These are phyloP conservation scores for Oncorhynchus gorbuscha DNA, from an alignment of 2,113 vertebrate species.

Conservation along the genomic window DNA sequence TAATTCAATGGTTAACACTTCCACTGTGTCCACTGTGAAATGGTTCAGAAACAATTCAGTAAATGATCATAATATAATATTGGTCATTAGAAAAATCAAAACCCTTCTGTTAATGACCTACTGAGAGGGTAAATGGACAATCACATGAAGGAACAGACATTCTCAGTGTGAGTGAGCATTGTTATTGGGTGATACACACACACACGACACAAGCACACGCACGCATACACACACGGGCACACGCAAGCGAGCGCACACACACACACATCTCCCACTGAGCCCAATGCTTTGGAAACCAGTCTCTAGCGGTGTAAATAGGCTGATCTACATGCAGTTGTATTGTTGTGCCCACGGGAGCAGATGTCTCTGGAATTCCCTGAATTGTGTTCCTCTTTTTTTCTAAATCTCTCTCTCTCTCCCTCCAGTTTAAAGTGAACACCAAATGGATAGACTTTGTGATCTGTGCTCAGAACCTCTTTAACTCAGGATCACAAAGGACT, in stretches of 20 bases:
- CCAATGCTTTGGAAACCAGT: constrained; percentile 46
- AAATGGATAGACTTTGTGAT: constrained; percentile 65
- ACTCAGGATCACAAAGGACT: constrained; percentile 64
- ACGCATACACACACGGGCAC: not conserved
- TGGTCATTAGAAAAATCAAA: not conserved
- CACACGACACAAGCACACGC: not conserved
- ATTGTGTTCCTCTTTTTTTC: constrained; percentile 48
- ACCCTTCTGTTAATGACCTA: not conserved
- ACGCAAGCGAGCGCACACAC: constrained; percentile 1
- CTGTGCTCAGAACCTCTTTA: constrained; percentile 59
- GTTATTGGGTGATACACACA: not conserved
- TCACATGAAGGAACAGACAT: not conserved
- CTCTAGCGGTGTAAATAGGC: constrained; percentile 50
- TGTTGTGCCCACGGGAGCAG: constrained; percentile 78
- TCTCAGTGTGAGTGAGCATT: not conserved
- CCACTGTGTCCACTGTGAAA: constrained; percentile 20
- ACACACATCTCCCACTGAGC: constrained; percentile 32
- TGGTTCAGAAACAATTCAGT: not conserved
- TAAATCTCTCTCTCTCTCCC: constrained; percentile 35
- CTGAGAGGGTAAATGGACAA: constrained; percentile 4
- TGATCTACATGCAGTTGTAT: constrained; percentile 71
- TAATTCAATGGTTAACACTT: constrained; percentile 18
- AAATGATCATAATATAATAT: not conserved
- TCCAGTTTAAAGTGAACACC: constrained; percentile 44
- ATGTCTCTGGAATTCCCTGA: constrained; percentile 74